Evolutionary conservation across 2,113 vertebrate genomes (phyloP), one percentile per base, ranked within the genome.

Genomic region (Phalacrocorax carbo): DNA sequence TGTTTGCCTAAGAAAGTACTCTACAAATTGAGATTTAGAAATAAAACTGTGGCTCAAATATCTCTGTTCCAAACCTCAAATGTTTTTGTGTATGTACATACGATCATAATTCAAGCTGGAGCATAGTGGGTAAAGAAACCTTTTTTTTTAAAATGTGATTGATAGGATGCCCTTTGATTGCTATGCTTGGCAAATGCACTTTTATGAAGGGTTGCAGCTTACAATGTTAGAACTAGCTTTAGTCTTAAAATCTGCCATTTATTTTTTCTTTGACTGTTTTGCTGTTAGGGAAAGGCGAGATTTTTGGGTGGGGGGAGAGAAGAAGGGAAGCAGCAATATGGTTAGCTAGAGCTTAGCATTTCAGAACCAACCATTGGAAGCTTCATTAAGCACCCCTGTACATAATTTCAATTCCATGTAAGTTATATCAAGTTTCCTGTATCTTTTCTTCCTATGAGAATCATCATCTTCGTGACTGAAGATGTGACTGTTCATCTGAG

Each of bases 31-130:
- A 88, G 61, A 48, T 62, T 42, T 55, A 48, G 38, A 46, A 84
- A 36, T 69, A 79, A 72, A 80, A 34, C 29, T 77, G 6, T 65
- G 32, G 2, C 10, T 72, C 11, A 32, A 10, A 42, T 82, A 20
- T 68, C 29, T 9, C 3, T 26, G 5, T 83, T 92, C 12, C 15
- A 3, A 32, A 27, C 49, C 27, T 29, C 38, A 49, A 1, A 27
- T 70, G 6, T 58, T 32, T 73, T 82, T 29, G 14, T 0, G 0
- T 57, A 2, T 57, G 11, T 36, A 15, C 1, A 0, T 60, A 8
- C 18, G 49, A 38, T 46, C 2, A 0, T 84, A 79, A 87, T 52
- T 91, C 10, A 49, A 72, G 8, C 12, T 68, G 65, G 15, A 72
- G 22, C 34, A 5, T 5, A 52, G 32, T 64, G 23, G 20, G 4